Evolutionary conservation across 1,140 invertebrate genomes (phyloP), one percentile per base, ranked within the genome.

Genomic region (Cydia pomonella): DNA sequence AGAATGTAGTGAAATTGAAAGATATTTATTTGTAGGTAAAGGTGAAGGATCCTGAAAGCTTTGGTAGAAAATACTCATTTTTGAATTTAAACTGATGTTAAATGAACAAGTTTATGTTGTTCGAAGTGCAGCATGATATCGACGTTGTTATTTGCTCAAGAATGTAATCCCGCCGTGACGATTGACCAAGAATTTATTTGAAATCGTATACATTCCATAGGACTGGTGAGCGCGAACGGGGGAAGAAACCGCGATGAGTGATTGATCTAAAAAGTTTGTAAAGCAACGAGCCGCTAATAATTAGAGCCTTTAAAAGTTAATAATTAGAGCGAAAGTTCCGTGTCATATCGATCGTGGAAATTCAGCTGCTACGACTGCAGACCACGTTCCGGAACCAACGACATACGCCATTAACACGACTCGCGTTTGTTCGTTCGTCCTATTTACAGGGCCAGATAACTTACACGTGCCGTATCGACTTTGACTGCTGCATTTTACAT

Each of bases 401-500:
- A 18, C 10, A 27, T 4, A 4, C 6, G 13, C n/a, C 29, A 7
- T 16, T 33, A 66, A 66, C 13, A n/a, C 63, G 16, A 16, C 16
- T 66, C 27, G 23, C 27, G 25, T 66, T 29, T 33, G 21, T 10
- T 29, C 27, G 21, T 10, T 29, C 27, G 63, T 66, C 25, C 10
- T 66, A 27, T 6, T n/a, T 66, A 69, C 29, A 41, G 21, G 64
- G 27, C n/a, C n/a, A 59, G n/a, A 53, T 18, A 41, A 33, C 41
- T 3, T 47, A 25, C 13, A 21, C 47, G n/a, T n/a, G 16, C 21
- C 38, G 44, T 44, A 21, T 41, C 41, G 71, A 23, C 7, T 25
- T 72, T 21, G 38, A 73, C 79, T 81, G 80, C 69, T 83, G 79
- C 77, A 83, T 81, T 84, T 80, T 81, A 71, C 80, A 69, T 69